phyloP scores from a whole-genome alignment of 2,888 invertebrate species.

The Euzophera pinguis region DNA sequence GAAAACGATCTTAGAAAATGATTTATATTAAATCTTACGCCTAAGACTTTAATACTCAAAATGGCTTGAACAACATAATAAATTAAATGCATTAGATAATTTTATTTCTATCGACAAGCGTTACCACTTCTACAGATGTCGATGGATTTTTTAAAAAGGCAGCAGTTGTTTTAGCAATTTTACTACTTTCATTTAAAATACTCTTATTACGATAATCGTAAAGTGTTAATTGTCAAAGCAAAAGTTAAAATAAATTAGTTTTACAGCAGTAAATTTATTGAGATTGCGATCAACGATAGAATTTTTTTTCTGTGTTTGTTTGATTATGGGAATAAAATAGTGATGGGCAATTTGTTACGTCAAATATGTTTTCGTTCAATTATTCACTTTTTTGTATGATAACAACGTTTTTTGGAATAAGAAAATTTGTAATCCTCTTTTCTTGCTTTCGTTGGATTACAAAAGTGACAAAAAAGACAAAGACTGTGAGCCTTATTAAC shows the following conservation, averaged over 20 bases:
- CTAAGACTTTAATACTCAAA: not conserved
- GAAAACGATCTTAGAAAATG: not conserved
- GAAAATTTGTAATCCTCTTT: too few relatives aligned
- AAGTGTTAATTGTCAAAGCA: not conserved
- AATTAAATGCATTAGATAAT: constrained; percentile 12
- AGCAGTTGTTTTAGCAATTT: constrained; percentile 19
- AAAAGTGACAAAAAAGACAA: too few relatives aligned
- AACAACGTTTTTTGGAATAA: too few relatives aligned
- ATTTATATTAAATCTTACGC: not conserved
- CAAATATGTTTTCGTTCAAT: not conserved
- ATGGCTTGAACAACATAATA: not conserved
- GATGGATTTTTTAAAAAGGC: constrained; percentile 15
- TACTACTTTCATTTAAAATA: not conserved
- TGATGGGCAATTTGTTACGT: not conserved
- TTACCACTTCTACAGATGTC: constrained; percentile 23
- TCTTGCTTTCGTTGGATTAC: too few relatives aligned
- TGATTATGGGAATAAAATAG: constrained; percentile 2
- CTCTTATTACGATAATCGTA: not conserved
- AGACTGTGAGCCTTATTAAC: too few relatives aligned
- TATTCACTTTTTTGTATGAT: too few relatives aligned
- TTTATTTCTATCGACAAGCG: constrained; percentile 20
- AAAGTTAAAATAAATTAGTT: not conserved
- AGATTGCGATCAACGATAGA: constrained; percentile 5
- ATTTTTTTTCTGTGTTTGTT: not conserved
- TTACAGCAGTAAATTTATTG: not conserved